Conservation (phyloP, 2,888 invertebrate species). For the Tortricodes alternella region DNA sequence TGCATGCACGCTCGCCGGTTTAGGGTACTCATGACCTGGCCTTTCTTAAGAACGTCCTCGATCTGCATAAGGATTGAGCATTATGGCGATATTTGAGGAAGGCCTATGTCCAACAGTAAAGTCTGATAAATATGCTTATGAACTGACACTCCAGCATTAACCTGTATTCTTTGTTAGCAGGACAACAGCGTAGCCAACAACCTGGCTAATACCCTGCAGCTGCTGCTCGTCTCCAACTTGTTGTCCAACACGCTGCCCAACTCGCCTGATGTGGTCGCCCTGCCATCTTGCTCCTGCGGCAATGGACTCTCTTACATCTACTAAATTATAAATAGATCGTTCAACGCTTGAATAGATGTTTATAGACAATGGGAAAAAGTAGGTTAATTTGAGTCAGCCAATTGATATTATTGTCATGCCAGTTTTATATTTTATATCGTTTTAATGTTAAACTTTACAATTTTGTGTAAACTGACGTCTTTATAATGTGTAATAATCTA, state of each 20-base stretch:
- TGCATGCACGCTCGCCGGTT: too few species aligned
- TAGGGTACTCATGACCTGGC: too few species aligned
- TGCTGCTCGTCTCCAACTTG: constrained; percentile 65
- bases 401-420: too few species aligned
- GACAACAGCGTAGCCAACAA: constrained; percentile 68
- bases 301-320: constrained; percentile 11
- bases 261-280: constrained; percentile 40
- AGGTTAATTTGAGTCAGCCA: too few species aligned
- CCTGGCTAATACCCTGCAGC: constrained; percentile 64
- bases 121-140: neutral
- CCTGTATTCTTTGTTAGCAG: constrained; percentile 54
- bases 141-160: constrained; percentile 9
- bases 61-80: too few species aligned
- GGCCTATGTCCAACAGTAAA: neutral
- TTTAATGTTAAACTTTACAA: too few species aligned
- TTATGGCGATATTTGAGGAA: neutral
- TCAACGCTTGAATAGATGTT: neutral
- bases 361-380: neutral
- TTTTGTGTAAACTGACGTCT: too few species aligned
- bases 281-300: constrained; percentile 21
- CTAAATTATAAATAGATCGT: neutral
- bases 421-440: too few species aligned
- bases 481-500: too few species aligned
- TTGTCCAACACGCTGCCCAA: constrained; percentile 59
- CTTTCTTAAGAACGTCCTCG: too few species aligned